Percentiles rank a stretch among this genome's conserved stretches.
Evolutionary conservation across 2,797 vertebrate species (phyloP).

Genomic region (Poliocrania exsul): DNA sequence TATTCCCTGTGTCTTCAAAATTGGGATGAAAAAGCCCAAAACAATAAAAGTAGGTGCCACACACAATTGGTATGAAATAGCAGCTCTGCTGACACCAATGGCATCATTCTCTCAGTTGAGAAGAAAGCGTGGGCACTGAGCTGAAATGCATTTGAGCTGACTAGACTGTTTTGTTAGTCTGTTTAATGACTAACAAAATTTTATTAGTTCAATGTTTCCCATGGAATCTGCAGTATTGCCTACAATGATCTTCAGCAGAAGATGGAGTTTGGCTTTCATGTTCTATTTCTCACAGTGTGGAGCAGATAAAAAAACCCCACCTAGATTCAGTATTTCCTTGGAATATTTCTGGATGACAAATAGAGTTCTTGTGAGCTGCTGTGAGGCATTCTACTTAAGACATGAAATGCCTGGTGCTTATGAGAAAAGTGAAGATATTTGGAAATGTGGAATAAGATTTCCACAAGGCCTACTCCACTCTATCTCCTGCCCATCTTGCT

Average conservation of each 20-base stretch:
- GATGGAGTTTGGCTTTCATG: not conserved
- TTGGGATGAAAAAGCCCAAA: not conserved
- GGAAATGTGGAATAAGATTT: not conserved
- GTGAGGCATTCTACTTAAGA: not conserved
- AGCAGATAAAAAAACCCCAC: not conserved
- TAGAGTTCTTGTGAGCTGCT: not conserved
- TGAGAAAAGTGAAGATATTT: not conserved
- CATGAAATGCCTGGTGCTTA: not conserved
- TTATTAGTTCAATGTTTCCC: not conserved
- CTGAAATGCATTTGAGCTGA: not conserved
- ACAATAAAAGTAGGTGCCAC: not conserved
- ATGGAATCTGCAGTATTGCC: not conserved
- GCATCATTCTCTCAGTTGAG: not conserved
- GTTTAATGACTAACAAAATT: not conserved
- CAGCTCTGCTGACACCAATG: not conserved
- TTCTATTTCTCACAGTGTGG: not conserved
- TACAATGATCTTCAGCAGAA: not conserved
- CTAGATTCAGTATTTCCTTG: not conserved
- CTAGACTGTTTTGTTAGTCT: not conserved
- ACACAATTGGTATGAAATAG: not conserved
- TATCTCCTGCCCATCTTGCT: not conserved
- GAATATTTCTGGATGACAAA: not conserved
- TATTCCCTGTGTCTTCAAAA: not conserved
- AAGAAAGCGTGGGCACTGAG: not conserved
- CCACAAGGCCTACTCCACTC: not conserved